phyloP scores from a whole-genome alignment of 1,140 invertebrate genomes.

The Steinernema feltiae region DNA sequence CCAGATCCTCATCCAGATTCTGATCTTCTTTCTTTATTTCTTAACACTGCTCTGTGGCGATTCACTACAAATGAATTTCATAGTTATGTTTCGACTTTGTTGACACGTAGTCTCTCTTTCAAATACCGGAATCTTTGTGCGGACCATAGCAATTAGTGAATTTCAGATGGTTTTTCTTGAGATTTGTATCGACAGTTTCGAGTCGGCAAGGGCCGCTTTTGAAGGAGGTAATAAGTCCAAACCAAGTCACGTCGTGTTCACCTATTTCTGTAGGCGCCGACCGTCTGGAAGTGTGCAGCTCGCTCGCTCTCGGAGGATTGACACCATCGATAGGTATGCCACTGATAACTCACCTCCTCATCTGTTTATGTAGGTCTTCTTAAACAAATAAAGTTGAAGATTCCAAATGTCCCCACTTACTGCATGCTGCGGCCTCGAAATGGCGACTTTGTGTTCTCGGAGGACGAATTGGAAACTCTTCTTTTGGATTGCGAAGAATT shows the following conservation, averaged over 20 bases:
- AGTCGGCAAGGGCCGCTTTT: not conserved
- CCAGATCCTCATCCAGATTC: constrained; percentile 22
- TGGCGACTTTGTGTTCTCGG: not conserved
- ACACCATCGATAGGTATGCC: not conserved
- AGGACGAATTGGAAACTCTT: not conserved
- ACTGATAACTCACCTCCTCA: not conserved
- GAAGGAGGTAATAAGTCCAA: not conserved
- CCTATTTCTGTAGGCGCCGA: not conserved
- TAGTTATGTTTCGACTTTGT: too few relatives aligned
- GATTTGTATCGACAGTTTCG: not conserved
- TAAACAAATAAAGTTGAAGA: not conserved
- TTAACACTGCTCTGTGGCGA: constrained; percentile 8
- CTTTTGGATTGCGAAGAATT: not conserved
- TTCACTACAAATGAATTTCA: constrained; percentile 14
- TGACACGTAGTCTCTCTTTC: too few relatives aligned
- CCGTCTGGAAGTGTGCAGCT: not conserved
- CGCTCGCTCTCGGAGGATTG: not conserved
- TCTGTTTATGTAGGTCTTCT: not conserved
- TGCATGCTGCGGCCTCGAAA: not conserved
- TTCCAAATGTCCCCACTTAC: not conserved
- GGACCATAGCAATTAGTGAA: not conserved
- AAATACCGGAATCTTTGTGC: not conserved
- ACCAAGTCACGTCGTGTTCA: not conserved
- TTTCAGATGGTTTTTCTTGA: not conserved
- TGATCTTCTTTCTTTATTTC: not conserved